phyloP scores from a whole-genome alignment of 1,140 invertebrate genomes.

The Limonius californicus region DNA sequence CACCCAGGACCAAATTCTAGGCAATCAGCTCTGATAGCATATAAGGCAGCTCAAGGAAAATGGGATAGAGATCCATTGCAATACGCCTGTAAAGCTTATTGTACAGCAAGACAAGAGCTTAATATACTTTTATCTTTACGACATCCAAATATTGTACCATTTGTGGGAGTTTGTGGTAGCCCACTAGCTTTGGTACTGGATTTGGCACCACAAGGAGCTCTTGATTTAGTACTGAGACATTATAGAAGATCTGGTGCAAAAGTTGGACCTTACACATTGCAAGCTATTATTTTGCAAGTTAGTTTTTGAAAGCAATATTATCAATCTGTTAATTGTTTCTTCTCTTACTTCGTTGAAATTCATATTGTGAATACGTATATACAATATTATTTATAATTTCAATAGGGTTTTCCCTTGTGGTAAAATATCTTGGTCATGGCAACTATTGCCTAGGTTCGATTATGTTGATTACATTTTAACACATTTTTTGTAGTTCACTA shows the following conservation, averaged over 20 bases:
- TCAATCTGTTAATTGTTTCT: no score
- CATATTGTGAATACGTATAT: no score
- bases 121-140: conserved; percentile 81
- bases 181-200: conserved; percentile 90
- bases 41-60: conserved; percentile 76
- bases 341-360: no score
- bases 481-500: no score
- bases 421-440: no score
- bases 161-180: conserved; percentile 82
- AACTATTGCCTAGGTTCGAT: no score
- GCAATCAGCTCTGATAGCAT: conserved; percentile 70
- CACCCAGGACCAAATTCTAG: conserved; percentile 77
- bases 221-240: conserved; percentile 76
- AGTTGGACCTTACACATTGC: conserved; percentile 75
- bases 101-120: conserved; percentile 89
- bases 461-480: no score
- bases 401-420: no score
- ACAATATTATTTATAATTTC: no score
- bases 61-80: conserved; percentile 89
- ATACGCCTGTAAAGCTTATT: conserved; percentile 92
- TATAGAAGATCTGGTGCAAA: conserved; percentile 79
- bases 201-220: conserved; percentile 86
- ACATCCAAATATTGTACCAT: conserved; percentile 88
- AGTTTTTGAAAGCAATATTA: no score
- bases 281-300: conserved; percentile 81